phyloP scores from a whole-genome alignment of 2,888 invertebrate species.

The Gastracanthus pulcherrimus region DNA sequence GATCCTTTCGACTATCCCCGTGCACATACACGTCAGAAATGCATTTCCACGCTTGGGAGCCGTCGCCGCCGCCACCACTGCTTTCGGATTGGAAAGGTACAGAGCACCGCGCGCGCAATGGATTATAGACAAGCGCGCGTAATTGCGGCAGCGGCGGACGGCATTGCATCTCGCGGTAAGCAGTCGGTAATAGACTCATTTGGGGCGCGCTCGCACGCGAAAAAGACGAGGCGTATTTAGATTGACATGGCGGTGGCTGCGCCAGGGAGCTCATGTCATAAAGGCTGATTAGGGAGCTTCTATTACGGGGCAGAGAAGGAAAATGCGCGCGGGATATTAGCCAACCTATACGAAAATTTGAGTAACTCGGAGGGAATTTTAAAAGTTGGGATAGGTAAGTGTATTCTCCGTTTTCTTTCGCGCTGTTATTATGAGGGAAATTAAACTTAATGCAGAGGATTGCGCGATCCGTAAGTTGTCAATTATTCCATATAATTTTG shows the following conservation, averaged over 20 bases:
- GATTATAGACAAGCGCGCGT: slow-evolving; percentile 28
- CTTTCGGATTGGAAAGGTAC: slow-evolving; percentile 39
- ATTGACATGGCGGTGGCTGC: slow-evolving; percentile 31
- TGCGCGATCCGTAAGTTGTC: slow-evolving; percentile 38
- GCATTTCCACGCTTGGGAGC: slow-evolving; percentile 33
- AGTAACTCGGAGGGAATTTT: slow-evolving; percentile 7
- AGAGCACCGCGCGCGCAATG: not conserved
- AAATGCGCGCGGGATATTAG: not conserved
- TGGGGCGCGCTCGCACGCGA: not conserved
- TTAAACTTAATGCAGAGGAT: slow-evolving; percentile 36
- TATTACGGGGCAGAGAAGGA: slow-evolving; percentile 2
- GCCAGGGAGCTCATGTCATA: slow-evolving; percentile 7
- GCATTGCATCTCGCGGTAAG: slow-evolving; percentile 45
- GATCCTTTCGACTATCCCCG: not conserved
- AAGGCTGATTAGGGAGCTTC: slow-evolving; percentile 35
- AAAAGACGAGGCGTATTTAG: slow-evolving; percentile 2
- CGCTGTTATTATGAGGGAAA: slow-evolving; percentile 17
- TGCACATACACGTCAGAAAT: slow-evolving; percentile 6
- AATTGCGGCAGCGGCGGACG: slow-evolving; percentile 36
- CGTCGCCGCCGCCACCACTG: not conserved
- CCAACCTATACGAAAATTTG: slow-evolving; percentile 21
- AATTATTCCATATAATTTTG: slow-evolving; percentile 25
- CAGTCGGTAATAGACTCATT: slow-evolving; percentile 51
- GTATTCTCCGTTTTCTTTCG: not conserved
- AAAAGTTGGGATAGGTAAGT: slow-evolving; percentile 3